Evolutionary conservation across 1,140 invertebrate genomes (phyloP), one percentile per base, ranked within the genome.

Genomic region (Melipona quadrifasciata): DNA sequence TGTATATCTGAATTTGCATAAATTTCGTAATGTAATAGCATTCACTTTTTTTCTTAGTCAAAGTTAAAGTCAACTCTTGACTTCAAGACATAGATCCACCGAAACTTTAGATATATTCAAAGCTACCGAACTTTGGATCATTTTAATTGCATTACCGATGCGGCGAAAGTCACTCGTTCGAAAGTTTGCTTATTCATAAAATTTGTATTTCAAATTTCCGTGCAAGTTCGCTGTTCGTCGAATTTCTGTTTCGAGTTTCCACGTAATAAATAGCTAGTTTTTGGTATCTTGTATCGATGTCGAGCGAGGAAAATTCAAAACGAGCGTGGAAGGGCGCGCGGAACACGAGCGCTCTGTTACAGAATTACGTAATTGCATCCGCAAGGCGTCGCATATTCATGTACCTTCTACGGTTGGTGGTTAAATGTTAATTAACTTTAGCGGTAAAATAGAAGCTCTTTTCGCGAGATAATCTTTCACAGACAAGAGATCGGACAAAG

Each of bases 361-460:
- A 31, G 75, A 83, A 83, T 82, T 58, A 73, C 47, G 64, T 82
- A 82, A 83, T 83, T 83, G 21, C 74, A 58, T 83, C 11, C 51
- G 12, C 6, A 17, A 61, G 21, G 65, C 53, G 65, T 53, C 81
- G 39, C 55, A 83, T 78, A 83, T 83, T 78, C 75, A 78, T 83
- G 65, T 31, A 14, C 34, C 34, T n/a, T 24, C 71, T 39, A 53
- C 58, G 31, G 16, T 53, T 47, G 34, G 21, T 67, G 24, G 21
- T 75, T 78, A 83, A 70, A 83, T 71, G 74, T 83, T 83, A 83
- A 83, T 83, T 83, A 83, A 83, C 65, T 78, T 78, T 61, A 24
- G 55, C 55, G 34, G 53, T 70, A 61, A 77, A 82, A 77, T 77
- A 82, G 47, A 76, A 76, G 72, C 53, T 47, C 53, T 51, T 27